Evolutionary conservation across 1,140 invertebrate species (phyloP).

Genomic region (Lutraria rhynchaena): DNA sequence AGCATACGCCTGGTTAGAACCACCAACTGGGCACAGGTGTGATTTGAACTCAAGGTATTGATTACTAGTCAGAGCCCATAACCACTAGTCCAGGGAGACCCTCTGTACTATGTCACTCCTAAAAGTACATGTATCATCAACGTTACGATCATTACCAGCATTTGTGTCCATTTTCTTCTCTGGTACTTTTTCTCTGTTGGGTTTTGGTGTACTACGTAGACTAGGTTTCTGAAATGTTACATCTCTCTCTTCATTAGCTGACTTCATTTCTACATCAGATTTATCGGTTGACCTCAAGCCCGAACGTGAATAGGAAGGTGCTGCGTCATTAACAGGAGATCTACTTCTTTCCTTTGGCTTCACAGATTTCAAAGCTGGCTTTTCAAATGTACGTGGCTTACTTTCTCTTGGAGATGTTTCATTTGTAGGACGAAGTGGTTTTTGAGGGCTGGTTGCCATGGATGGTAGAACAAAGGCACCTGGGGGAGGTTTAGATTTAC

Average conservation of each 20-base stretch:
- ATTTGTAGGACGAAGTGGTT: neutral
- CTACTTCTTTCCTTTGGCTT: slow-evolving; percentile 25
- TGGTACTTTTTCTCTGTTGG: neutral
- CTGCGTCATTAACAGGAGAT: slow-evolving; percentile 1
- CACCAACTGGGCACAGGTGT: no score
- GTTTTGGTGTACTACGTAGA: slow-evolving; percentile 23
- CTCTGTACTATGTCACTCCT: no score
- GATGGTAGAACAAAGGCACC: slow-evolving; percentile 49
- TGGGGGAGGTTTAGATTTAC: slow-evolving; percentile 46
- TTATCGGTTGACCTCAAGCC: neutral
- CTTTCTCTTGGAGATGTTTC: neutral
- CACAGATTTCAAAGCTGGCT: slow-evolving; percentile 40
- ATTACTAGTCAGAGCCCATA: no score
- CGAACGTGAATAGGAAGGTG: neutral
- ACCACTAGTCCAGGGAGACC: no score
- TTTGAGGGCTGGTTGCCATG: neutral
- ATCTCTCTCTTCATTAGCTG: slow-evolving; percentile 28
- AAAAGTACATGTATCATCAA: no score
- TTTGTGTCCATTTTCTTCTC: slow-evolving; percentile 41
- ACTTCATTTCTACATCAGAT: neutral
- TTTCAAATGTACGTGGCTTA: slow-evolving; percentile 22
- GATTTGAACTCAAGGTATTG: no score
- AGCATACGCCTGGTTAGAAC: no score
- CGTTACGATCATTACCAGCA: neutral
- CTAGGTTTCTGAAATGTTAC: slow-evolving; percentile 26